Conservation (phyloP, 2,797 vertebrate genomes). For the Trachops cirrhosus region DNA sequence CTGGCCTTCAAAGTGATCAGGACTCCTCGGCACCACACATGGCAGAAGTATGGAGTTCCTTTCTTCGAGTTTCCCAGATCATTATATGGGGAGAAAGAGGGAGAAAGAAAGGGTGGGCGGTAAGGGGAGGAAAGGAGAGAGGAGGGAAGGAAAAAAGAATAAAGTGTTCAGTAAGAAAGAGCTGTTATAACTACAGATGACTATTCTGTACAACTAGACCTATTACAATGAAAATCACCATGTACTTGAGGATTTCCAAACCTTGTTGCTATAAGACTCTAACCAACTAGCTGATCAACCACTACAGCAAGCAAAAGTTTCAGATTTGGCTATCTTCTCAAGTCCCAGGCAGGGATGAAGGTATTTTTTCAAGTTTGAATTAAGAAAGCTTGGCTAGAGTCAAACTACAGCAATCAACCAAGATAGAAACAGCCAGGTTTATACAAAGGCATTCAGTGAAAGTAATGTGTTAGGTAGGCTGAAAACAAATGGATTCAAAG, state of each 20-base stretch:
- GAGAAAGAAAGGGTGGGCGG: no score
- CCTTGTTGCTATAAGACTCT: background rate
- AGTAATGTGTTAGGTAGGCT: background rate
- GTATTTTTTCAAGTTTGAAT: conserved; percentile 42
- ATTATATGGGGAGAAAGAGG: background rate
- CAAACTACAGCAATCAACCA: conserved; percentile 8
- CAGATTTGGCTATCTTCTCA: background rate
- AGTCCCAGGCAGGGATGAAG: background rate
- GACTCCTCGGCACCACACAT: background rate
- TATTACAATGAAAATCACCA: background rate
- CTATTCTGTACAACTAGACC: background rate
- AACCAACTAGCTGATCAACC: background rate
- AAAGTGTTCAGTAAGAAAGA: background rate
- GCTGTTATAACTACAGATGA: background rate
- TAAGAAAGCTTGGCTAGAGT: background rate
- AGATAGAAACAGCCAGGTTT: background rate
- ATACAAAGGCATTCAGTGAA: background rate
- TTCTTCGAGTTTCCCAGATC: background rate
- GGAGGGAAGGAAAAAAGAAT: background rate
- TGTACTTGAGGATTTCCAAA: background rate
- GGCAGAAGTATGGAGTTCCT: background rate
- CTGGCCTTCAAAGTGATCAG: conserved; percentile 6
- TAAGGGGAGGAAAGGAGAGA: background rate
- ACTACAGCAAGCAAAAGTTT: background rate
- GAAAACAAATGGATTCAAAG: background rate